A percentile compares a stretch with the other conserved stretches of the same genome.
Evolutionary conservation across 2,888 invertebrate genomes (phyloP).

Genomic region (Hanleya hanleyi): DNA sequence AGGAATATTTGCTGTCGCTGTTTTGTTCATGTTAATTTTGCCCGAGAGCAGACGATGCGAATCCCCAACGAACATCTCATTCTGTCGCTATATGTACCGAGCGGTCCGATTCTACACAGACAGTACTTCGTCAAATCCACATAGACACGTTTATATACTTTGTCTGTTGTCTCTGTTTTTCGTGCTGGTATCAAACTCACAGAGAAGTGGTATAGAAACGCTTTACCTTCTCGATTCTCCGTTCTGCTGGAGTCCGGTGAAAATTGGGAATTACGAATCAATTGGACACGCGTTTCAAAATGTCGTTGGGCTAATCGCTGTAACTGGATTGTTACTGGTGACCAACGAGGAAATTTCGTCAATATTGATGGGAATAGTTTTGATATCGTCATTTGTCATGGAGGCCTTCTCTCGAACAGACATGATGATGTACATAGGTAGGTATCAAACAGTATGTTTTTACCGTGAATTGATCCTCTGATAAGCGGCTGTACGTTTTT

Average conservation of each 20-base stretch:
- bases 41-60: conserved; percentile 31
- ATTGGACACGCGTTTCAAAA: conserved; percentile 22
- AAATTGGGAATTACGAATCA: conserved; percentile 37
- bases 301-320: conserved; percentile 30
- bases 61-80: neutral
- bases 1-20: neutral
- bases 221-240: conserved; percentile 40
- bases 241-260: conserved; percentile 47
- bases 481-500: too few relatives aligned
- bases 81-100: conserved; percentile 10
- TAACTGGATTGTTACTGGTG: conserved; percentile 35
- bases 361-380: neutral
- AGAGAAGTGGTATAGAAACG: conserved; percentile 35
- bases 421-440: conserved; percentile 17
- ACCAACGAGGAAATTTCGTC: conserved; percentile 39
- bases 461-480: too few relatives aligned
- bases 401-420: conserved; percentile 15
- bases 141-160: conserved; percentile 40
- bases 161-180: conserved; percentile 30
- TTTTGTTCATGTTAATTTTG: conserved; percentile 19
- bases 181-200: conserved; percentile 21
- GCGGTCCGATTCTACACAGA: conserved; percentile 33
- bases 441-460: too few relatives aligned
- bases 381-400: conserved; percentile 11
- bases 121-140: conserved; percentile 20